Percentiles rank a stretch among this genome's conserved stretches.
These are phyloP conservation scores for Ypsolopha sequella DNA, from an alignment of 2,888 invertebrate genomes.

Conservation along the genomic window DNA sequence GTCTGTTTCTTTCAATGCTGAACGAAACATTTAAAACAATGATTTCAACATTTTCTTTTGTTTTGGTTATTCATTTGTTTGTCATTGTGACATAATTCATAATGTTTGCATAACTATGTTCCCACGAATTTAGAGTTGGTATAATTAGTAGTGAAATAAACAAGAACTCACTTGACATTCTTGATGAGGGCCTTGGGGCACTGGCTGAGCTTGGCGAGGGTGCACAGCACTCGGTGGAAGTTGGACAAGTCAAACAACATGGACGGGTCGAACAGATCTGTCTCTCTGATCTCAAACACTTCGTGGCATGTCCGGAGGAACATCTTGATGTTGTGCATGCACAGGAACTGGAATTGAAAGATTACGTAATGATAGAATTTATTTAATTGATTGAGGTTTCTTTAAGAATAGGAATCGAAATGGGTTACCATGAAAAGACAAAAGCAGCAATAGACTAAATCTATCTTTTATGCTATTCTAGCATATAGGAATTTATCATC, in stretches of 20 bases:
- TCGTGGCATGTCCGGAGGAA: conserved; percentile 91
- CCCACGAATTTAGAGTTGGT: too few relatives aligned
- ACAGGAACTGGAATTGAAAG: conserved; percentile 80
- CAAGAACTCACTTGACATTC: conserved; percentile 80
- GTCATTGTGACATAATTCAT: too few relatives aligned
- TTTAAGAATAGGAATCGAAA: background rate
- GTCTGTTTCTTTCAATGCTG: too few relatives aligned
- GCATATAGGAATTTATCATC: background rate
- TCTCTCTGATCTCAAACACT: conserved; percentile 85
- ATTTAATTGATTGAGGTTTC: too few relatives aligned
- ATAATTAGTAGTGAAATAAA: background rate
- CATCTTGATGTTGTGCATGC: conserved; percentile 93
- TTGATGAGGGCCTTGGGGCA: conserved; percentile 75
- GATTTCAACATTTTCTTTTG: too few relatives aligned
- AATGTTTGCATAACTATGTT: too few relatives aligned
- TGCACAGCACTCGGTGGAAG: conserved; percentile 93
- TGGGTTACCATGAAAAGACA: too few relatives aligned
- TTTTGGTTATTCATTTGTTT: too few relatives aligned
- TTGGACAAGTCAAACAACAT: conserved; percentile 96
- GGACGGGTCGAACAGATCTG: conserved; percentile 93
- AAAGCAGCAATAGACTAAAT: too few relatives aligned
- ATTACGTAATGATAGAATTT: background rate
- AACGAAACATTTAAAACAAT: too few relatives aligned
- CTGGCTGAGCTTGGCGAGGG: conserved; percentile 89
- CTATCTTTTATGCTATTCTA: background rate